A percentile compares a stretch with the other conserved stretches of the same genome.
phyloP scores from a whole-genome alignment of 2,888 invertebrate genomes.

The Acleris literana region DNA sequence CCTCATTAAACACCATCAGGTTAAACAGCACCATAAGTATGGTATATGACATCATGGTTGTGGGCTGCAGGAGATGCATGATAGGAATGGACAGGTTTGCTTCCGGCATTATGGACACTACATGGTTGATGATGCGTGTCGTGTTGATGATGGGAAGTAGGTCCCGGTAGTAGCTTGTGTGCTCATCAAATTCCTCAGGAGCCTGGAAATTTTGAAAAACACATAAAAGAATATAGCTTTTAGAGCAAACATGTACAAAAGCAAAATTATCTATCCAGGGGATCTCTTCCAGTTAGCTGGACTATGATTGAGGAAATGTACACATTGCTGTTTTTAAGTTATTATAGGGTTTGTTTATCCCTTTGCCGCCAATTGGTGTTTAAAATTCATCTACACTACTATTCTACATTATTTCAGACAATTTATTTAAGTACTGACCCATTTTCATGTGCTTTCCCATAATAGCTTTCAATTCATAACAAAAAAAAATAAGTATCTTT shows the following conservation, averaged over 20 bases:
- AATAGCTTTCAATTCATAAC: too few species aligned
- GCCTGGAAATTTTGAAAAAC: neutral
- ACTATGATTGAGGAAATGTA: too few species aligned
- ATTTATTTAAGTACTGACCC: too few species aligned
- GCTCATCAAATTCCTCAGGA: slow-evolving; percentile 53
- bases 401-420: too few species aligned
- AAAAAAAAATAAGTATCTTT: too few species aligned
- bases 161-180: slow-evolving; percentile 67
- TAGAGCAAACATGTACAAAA: neutral
- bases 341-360: too few species aligned
- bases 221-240: neutral
- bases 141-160: slow-evolving; percentile 70
- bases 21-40: slow-evolving; percentile 64
- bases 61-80: slow-evolving; percentile 66
- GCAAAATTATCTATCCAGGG: too few species aligned
- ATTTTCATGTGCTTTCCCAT: too few species aligned
- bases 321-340: too few species aligned
- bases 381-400: too few species aligned
- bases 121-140: slow-evolving; percentile 63
- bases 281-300: too few species aligned
- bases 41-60: slow-evolving; percentile 50
- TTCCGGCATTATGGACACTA: slow-evolving; percentile 56
- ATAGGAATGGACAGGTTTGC: slow-evolving; percentile 50
- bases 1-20: slow-evolving; percentile 62
- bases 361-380: too few species aligned